These are phyloP conservation scores for Tupaia tana DNA, from an alignment of 2,113 vertebrate species.

Conservation along the genomic window DNA sequence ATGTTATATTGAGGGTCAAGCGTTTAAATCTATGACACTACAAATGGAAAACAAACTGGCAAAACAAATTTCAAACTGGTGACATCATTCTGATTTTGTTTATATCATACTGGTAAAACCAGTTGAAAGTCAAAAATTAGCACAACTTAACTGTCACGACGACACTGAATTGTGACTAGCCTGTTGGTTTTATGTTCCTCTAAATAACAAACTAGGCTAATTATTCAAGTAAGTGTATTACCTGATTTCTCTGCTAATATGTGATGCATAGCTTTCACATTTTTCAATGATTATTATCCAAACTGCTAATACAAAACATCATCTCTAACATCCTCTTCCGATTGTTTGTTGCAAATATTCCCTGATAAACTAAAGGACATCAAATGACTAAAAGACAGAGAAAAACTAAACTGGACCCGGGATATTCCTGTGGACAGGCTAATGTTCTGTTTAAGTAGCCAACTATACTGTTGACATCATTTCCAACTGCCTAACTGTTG, in stretches of 20 bases:
- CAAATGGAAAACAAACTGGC: constrained; percentile 47
- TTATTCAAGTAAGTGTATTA: background rate
- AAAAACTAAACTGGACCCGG: background rate
- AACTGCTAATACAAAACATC: background rate
- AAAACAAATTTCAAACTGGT: constrained; percentile 61
- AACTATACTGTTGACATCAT: background rate
- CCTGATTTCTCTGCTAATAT: constrained; percentile 42
- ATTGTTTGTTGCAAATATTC: constrained; percentile 46
- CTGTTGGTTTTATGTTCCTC: background rate
- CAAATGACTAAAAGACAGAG: background rate
- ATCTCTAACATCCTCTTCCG: background rate
- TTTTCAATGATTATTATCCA: constrained; percentile 1
- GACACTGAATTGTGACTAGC: constrained; percentile 16
- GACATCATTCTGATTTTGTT: constrained; percentile 54
- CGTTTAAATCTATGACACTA: constrained; percentile 30
- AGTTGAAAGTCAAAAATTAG: constrained; percentile 62
- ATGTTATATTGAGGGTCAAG: background rate
- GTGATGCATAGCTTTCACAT: background rate
- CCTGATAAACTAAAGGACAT: background rate
- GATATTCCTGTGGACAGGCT: background rate
- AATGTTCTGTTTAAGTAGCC: background rate
- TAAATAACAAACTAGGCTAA: constrained; percentile 32
- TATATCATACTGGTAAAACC: constrained; percentile 50
- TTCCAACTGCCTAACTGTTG: background rate
- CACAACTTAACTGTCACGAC: constrained; percentile 20